Evolutionary conservation across 2,888 invertebrate genomes (phyloP).

Genomic region (Byasa hedistus): DNA sequence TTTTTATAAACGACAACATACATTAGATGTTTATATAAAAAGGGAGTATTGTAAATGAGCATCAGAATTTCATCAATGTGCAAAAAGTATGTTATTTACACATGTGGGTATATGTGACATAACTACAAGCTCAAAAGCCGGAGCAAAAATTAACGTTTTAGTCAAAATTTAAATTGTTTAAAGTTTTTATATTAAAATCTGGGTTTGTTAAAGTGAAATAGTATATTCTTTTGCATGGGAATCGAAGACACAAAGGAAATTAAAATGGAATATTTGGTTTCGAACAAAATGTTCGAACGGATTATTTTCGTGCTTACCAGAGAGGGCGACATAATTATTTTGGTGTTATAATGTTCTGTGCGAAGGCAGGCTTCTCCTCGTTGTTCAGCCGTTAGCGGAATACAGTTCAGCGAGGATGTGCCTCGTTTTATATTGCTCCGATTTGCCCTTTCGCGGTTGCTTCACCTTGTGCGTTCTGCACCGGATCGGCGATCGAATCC

Average conservation of each 20-base stretch:
- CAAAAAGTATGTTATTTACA: not conserved
- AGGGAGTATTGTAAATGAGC: not conserved
- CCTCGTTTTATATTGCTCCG: constrained; percentile 76
- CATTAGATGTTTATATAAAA: not conserved
- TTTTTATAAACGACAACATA: not conserved
- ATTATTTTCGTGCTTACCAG: constrained; percentile 55
- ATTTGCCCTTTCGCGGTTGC: constrained; percentile 77
- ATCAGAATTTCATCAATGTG: not conserved
- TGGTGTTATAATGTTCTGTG: constrained; percentile 43
- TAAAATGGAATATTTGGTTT: not conserved
- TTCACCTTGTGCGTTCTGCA: constrained; percentile 73
- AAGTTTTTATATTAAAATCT: not conserved
- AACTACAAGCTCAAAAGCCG: not conserved
- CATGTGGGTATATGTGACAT: not conserved
- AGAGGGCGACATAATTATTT: constrained; percentile 49
- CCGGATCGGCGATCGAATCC: constrained; percentile 56
- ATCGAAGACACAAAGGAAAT: not conserved
- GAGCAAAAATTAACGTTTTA: not conserved
- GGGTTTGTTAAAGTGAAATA: not conserved
- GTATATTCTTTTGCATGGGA: too few species aligned
- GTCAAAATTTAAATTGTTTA: too few species aligned
- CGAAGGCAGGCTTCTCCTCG: constrained; percentile 49
- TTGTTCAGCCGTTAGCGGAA: constrained; percentile 66
- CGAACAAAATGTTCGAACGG: not conserved
- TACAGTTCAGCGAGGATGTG: constrained; percentile 68